Evolutionary conservation across 2,113 vertebrate species (phyloP), one percentile per base, ranked within the genome.

Genomic region (Litocranius walleri): DNA sequence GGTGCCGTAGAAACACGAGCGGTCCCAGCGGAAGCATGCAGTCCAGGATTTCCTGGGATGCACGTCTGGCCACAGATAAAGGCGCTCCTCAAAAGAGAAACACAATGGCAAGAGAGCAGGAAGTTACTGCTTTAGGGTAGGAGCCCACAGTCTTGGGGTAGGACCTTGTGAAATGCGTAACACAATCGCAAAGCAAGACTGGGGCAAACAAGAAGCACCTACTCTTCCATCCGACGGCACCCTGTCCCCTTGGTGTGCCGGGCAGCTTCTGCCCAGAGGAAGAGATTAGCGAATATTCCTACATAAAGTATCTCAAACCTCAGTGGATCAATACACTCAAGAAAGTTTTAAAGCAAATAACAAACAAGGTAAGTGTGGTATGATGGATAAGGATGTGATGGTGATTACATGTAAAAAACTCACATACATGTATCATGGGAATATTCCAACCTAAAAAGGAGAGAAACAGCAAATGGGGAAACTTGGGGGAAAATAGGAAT

Each of bases 31-130:
- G 52, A 88, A 15, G 59, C 67, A 6, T n/a, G 6, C 9, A 1
- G 16, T 23, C 23, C 48, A 11, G 16, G 71, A 43, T 6, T 25
- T 0, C 1, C 5, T 16, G 23, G 5, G 1, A n/a, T 0, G 33
- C 83, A 33, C 25, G 0, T 3, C 17, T 13, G 52, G 80, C 33
- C 62, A n/a, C 57, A 50, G 74, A 27, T 48, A 48, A 48, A 29
- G 9, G 16, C 57, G 30, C 61, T 59, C 19, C 59, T 48, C 80
- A 6, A n/a, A 5, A 13, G 19, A 77, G 81, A 71, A 48, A 54
- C 1, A 9, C 29, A 12, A 17, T 5, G 7, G 13, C 16, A 17
- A 62, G 71, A 40, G 23, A 71, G 29, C 33, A 84, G 78, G 29
- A 21, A 61, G 56, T 3, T 27, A 19, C 77, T 6, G 5, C 4